These are phyloP conservation scores for Polydesmus complanatus DNA, from an alignment of 2,888 invertebrate species.

Conservation along the genomic window DNA sequence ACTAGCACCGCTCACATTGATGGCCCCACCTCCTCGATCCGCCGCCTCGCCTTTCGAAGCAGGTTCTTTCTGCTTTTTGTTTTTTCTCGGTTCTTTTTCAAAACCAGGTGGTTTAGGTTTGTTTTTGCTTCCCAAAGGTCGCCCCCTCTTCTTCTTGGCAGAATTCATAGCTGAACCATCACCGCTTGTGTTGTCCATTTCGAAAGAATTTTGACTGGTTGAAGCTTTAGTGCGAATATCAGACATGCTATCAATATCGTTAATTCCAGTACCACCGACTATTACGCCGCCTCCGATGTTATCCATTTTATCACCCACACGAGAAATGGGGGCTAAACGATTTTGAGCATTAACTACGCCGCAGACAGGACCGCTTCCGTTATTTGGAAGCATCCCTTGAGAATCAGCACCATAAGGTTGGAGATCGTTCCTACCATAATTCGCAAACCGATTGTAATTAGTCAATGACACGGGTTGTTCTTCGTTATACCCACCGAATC, in stretches of 20 bases:
- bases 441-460: background rate
- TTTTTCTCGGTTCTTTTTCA: background rate
- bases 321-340: background rate
- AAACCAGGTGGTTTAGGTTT: constrained; percentile 19
- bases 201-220: background rate
- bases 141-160: constrained; percentile 20
- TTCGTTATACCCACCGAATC: background rate
- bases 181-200: background rate
- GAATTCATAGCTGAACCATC: background rate
- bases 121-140: constrained; percentile 25
- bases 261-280: background rate
- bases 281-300: background rate
- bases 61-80: background rate
- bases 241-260: background rate
- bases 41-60: background rate
- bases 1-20: background rate
- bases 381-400: background rate
- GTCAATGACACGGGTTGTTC: background rate
- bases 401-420: background rate
- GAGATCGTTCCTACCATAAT: background rate
- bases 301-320: background rate
- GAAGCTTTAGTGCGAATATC: background rate
- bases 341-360: background rate
- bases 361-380: too few species aligned
- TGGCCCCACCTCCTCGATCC: background rate